Evolutionary conservation across 2,888 invertebrate species (phyloP).

Genomic region (Heliconius cydno): DNA sequence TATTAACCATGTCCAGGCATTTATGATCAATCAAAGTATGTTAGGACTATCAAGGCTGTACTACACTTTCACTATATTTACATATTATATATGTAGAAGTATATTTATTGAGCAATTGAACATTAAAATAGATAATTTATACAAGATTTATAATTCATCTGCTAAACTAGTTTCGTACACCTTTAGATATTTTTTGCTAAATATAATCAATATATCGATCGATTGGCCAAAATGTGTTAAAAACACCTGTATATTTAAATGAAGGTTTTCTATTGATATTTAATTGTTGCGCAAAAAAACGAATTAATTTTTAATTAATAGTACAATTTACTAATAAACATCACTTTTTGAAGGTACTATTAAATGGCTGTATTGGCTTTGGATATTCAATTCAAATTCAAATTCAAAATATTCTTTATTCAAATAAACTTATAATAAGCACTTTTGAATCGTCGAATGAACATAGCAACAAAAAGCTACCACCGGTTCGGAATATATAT

Average conservation of each 20-base stretch:
- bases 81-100: background rate
- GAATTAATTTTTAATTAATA: too few relatives aligned
- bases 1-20: background rate
- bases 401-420: too few relatives aligned
- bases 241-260: conserved; percentile 15
- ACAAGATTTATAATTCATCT: conserved; percentile 29
- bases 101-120: background rate
- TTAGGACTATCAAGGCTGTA: background rate
- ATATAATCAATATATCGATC: conserved; percentile 27
- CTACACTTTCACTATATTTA: conserved; percentile 10
- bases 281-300: background rate
- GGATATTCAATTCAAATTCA: too few relatives aligned
- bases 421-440: too few relatives aligned
- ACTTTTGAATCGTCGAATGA: too few relatives aligned
- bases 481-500: too few relatives aligned
- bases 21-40: background rate
- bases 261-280: conserved; percentile 1
- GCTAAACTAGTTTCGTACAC: conserved; percentile 31
- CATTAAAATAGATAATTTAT: conserved; percentile 4
- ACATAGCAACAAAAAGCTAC: too few relatives aligned
- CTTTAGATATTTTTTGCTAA: conserved; percentile 19
- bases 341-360: too few relatives aligned
- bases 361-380: too few relatives aligned
- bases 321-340: too few relatives aligned
- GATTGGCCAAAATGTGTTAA: conserved; percentile 26